Conservation (phyloP, 2,113 vertebrate genomes). For the Myotis lucifugus region DNA sequence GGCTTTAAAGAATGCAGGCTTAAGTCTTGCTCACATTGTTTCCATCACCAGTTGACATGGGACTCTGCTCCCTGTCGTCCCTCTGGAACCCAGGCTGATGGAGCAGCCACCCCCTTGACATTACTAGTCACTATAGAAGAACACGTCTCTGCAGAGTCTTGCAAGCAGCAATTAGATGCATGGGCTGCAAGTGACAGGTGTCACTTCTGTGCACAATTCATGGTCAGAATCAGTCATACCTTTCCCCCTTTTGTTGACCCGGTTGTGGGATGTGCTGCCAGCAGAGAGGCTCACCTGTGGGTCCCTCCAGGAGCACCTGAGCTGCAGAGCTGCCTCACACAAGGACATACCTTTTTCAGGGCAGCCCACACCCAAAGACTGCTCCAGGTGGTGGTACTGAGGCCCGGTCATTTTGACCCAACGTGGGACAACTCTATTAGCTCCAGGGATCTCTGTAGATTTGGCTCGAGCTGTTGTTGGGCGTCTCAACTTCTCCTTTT, state of each 20-base stretch:
- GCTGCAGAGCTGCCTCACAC: not conserved
- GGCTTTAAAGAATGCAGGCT: not conserved
- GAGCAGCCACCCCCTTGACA: not conserved
- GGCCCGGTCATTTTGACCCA: not conserved
- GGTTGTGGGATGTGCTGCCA: not conserved
- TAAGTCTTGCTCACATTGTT: not conserved
- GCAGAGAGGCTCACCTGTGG: not conserved
- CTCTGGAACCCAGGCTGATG: not conserved
- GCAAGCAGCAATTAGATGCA: not conserved
- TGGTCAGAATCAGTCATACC: not conserved
- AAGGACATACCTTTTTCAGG: not conserved
- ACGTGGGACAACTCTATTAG: not conserved
- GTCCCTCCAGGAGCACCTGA: not conserved
- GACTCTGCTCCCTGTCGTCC: not conserved
- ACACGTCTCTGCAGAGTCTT: not conserved
- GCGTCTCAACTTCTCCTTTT: not conserved
- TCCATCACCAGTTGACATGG: too few relatives aligned
- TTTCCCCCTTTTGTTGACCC: not conserved
- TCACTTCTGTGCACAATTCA: not conserved
- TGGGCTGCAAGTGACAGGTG: not conserved
- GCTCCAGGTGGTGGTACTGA: not conserved
- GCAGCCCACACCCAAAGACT: not conserved
- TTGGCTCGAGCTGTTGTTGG: not conserved
- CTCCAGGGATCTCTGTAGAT: not conserved
- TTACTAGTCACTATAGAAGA: not conserved